A percentile compares a stretch with the other conserved stretches of the same genome.
Evolutionary conservation across 2,113 vertebrate species (phyloP).

Genomic region (Naja naja): DNA sequence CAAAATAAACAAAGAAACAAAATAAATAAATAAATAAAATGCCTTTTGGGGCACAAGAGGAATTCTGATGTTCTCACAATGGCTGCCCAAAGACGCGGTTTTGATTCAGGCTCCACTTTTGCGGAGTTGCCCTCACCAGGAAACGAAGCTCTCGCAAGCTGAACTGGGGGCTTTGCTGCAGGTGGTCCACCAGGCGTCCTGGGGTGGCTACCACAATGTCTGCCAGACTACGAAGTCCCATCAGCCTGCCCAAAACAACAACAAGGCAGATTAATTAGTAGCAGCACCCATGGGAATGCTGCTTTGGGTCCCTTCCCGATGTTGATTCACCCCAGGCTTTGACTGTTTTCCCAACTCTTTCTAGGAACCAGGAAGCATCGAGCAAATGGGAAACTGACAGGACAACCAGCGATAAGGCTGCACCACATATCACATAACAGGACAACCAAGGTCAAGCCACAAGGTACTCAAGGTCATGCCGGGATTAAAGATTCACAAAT

Average conservation of each 20-base stretch:
- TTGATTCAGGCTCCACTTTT: background rate
- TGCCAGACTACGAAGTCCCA: conserved; percentile 77
- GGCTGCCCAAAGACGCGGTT: background rate
- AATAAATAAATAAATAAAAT: no score
- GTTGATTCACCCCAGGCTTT: background rate
- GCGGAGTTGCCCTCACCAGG: conserved; percentile 73
- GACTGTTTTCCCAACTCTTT: background rate
- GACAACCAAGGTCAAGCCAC: background rate
- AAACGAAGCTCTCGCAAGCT: conserved; percentile 86
- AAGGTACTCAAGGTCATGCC: background rate
- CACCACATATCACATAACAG: background rate
- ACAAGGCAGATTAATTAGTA: background rate
- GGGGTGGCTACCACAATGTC: conserved; percentile 94
- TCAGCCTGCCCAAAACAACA: conserved; percentile 57
- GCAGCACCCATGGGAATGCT: background rate
- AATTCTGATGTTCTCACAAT: background rate
- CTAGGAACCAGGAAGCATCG: background rate
- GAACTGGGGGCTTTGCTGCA: conserved; percentile 82
- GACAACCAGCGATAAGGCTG: background rate
- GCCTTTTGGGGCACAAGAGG: background rate
- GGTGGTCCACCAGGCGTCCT: conserved; percentile 92
- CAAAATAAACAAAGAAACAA: no score
- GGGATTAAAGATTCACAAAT: background rate
- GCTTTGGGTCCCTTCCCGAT: background rate
- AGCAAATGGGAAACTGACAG: background rate